Conservation (phyloP, 2,888 invertebrate species). For the Volucella inanis region DNA sequence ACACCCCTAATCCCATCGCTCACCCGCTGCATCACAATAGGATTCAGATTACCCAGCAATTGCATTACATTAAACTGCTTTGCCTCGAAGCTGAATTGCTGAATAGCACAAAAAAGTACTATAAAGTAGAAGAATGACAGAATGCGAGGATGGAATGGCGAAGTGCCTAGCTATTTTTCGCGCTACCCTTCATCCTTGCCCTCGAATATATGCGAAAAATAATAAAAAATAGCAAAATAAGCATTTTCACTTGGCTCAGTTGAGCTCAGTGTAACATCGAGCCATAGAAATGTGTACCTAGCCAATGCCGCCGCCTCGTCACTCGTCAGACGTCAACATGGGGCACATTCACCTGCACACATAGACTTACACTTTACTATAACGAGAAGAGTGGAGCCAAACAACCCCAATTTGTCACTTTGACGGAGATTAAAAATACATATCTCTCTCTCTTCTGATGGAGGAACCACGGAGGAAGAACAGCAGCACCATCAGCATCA, state of each 20-base stretch:
- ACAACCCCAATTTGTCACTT: slow-evolving; percentile 75
- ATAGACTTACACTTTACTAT: neutral
- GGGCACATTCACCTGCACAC: slow-evolving; percentile 18
- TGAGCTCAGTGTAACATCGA: slow-evolving; percentile 54
- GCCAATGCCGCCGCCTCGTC: neutral
- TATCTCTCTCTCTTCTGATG: slow-evolving; percentile 53
- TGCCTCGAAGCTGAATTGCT: slow-evolving; percentile 45
- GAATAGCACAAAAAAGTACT: neutral
- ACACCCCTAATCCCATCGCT: slow-evolving; percentile 62
- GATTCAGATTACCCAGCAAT: slow-evolving; percentile 71
- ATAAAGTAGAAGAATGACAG: slow-evolving; percentile 17
- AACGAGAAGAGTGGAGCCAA: slow-evolving; percentile 28
- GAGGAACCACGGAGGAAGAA: slow-evolving; percentile 22
- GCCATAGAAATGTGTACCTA: slow-evolving; percentile 49
- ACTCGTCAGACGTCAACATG: slow-evolving; percentile 65
- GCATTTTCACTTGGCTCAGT: slow-evolving; percentile 61
- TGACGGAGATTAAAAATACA: slow-evolving; percentile 75
- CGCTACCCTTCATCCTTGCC: neutral
- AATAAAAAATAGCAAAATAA: slow-evolving; percentile 59
- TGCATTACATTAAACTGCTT: slow-evolving; percentile 73
- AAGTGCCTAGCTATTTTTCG: slow-evolving; percentile 12
- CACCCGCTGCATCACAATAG: slow-evolving; percentile 69
- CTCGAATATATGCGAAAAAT: slow-evolving; percentile 11
- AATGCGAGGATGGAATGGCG: slow-evolving; percentile 1
- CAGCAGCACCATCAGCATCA: slow-evolving; percentile 21